Base-by-base conservation (phyloP, 2,888 invertebrate species). In the Oxytorus armatus region DNA sequence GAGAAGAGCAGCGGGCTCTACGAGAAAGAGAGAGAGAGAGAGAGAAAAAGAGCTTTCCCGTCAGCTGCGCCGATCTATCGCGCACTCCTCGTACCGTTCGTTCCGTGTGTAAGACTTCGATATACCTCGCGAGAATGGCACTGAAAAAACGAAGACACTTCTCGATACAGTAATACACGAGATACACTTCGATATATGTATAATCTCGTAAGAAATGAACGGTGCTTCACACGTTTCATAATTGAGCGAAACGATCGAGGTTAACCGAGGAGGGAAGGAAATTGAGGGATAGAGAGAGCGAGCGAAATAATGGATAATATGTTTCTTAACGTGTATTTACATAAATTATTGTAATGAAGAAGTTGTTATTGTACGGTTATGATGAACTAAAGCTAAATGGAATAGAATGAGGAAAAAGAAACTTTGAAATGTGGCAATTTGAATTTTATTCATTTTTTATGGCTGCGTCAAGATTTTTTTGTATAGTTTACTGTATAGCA, bases 271-370 rank as follows among this genome's bases (percentile, higher is more conserved):
- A 39, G 42, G 11, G 44, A 61, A 47, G 36, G 47, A 55, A 18
- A 29, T 49, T n/a, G 44, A 53, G 57, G 44, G 18, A 68, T 14
- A 33, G 51, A 51, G 23, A 25, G 63, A n/a, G 39, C 49, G 66
- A 23, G 5, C 36, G 55, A 63, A 23, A 42, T 47, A 61, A n/a
- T 16, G 29, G 25, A 49, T 36, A 59, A 47, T 5, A 66, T 44
- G 51, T 75, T 68, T 29, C 53, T 36, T 42, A 36, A 68, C 61
- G 76, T 55, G 23, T 63, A 72, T 73, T 80, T 49, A 68, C 66
- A 80, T 76, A 63, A 80, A 68, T 79, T 73, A 76, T 73, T 68
- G 55, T 73, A 68, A 76, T 68, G 55, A 59, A 47, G 53, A 61
- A n/a, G 39, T 66, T 68, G 63, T 73, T 55, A 72, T 72, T 73